phyloP scores from a whole-genome alignment of 2,888 invertebrate species.

The Glaucopsyche alexis region DNA sequence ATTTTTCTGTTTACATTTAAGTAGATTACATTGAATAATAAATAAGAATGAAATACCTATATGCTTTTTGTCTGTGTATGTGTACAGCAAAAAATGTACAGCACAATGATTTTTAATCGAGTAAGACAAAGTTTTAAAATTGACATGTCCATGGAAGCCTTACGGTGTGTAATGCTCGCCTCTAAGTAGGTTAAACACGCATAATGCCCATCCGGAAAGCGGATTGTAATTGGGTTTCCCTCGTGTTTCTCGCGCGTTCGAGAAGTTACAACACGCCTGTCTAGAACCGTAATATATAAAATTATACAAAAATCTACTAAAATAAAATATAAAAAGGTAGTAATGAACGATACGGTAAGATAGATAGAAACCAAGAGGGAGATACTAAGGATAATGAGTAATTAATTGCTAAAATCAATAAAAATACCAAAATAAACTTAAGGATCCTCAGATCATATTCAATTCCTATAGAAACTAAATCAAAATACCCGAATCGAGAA shows the following conservation, averaged over 20 bases:
- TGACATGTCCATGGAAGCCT: slow-evolving; percentile 55
- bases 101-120: slow-evolving; percentile 35
- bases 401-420: no score
- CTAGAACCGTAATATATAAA: slow-evolving; percentile 50
- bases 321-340: not conserved
- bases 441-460: no score
- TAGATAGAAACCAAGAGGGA: no score
- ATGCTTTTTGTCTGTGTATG: not conserved
- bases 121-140: slow-evolving; percentile 41
- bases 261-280: not conserved
- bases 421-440: no score
- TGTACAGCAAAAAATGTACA: not conserved
- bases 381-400: no score
- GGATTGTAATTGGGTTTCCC: slow-evolving; percentile 40
- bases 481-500: not conserved
- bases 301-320: no score
- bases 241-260: slow-evolving; percentile 9
- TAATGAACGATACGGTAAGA: no score
- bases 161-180: slow-evolving; percentile 48
- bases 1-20: no score
- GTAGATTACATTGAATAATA: no score
- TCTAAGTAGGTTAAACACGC: slow-evolving; percentile 59
- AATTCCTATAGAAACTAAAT: not conserved
- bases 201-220: slow-evolving; percentile 54
- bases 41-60: no score